phyloP scores from a whole-genome alignment of 2,888 invertebrate genomes.

The Drosophila eohydei region DNA sequence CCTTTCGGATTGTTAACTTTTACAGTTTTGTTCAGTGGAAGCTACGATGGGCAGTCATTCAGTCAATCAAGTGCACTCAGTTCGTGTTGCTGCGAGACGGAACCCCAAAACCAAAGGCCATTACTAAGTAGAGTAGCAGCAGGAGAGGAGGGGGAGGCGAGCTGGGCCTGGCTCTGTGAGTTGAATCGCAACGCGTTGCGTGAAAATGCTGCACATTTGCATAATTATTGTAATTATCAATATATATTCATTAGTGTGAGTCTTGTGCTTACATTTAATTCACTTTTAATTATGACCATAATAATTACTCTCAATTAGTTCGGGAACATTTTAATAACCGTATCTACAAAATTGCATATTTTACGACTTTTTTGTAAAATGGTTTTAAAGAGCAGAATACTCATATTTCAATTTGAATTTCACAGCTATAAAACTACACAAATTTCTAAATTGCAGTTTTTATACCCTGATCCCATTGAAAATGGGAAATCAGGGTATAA shows the following conservation, averaged over 20 bases:
- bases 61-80: slow-evolving; percentile 39
- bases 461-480: no score
- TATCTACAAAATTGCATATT: slow-evolving; percentile 24
- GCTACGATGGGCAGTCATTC: slow-evolving; percentile 14
- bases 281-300: slow-evolving; percentile 66
- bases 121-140: slow-evolving; percentile 9
- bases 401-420: background rate
- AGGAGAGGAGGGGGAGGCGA: background rate
- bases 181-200: slow-evolving; percentile 46
- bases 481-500: no score
- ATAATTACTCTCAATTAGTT: slow-evolving; percentile 71
- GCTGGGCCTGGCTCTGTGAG: slow-evolving; percentile 2
- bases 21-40: slow-evolving; percentile 20
- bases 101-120: slow-evolving; percentile 23
- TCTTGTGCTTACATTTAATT: slow-evolving; percentile 70
- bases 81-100: slow-evolving; percentile 14
- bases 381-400: background rate
- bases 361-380: slow-evolving; percentile 1
- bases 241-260: slow-evolving; percentile 71
- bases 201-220: slow-evolving; percentile 68
- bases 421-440: background rate
- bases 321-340: slow-evolving; percentile 52
- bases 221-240: slow-evolving; percentile 76
- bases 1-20: slow-evolving; percentile 24
- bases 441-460: no score